Base-by-base conservation (phyloP, 2,888 invertebrate species). In the Cataglyphis albicans region DNA sequence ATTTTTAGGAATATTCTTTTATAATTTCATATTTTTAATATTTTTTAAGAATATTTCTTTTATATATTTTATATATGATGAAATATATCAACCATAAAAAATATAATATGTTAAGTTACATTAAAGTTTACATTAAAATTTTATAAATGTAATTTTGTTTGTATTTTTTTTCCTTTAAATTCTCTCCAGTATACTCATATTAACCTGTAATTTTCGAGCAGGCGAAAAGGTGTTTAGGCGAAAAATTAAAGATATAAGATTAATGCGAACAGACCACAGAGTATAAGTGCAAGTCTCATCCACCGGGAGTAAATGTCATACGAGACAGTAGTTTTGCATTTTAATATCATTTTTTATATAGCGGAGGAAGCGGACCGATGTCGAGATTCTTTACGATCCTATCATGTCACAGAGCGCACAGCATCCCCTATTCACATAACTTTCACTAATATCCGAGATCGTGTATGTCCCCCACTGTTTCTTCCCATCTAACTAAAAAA, bases 401-500 rank as follows among this genome's bases (percentile, higher is more conserved):
- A 80, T 80, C 81, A 32, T 64, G 59, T 70, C 88, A 87, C 89
- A 70, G 70, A 76, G 86, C 86, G 64, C 68, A 82, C 81, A 82
- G 81, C 84, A 81, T 80, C 73, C 65, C 76, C 4, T 52, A 52
- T 59, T 64, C 83, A 84, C 91, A 91, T 89, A 86, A 88, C 83
- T 89, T 84, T 59, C 73, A 74, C 73, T 82, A 84, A 80, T 72
- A 83, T 81, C 48, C 67, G 78, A 74, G 81, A 89, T 86, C 87
- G 84, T 83, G 86, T 84, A 82, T 82, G 82, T 85, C 88, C 90
- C 84, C 89, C 80, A 87, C 87, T 78, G 90, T 86, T 88, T 90
- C 88, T 55, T 78, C 83, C 83, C 83, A 83, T 84, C 70, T 67
- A 86, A 64, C 80, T 68, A 48, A 10, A 57, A 15, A 74, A 57